Base-by-base conservation (phyloP, 53 echinoderm and acorn worm genomes). In the Arbacia lixula region DNA sequence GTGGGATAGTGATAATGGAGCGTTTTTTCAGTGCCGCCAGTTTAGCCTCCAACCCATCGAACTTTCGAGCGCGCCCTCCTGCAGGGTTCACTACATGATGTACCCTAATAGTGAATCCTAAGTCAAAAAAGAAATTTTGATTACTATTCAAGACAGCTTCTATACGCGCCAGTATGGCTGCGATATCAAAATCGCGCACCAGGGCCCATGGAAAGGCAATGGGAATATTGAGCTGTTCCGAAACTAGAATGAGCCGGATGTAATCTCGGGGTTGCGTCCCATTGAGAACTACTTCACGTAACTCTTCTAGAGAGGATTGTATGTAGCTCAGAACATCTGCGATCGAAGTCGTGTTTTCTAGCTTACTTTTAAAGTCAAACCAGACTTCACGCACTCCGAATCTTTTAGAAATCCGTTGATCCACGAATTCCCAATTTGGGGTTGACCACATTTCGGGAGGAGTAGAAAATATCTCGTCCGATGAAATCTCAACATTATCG, bases 381-480 rank as follows among this genome's bases (percentile, higher is more conserved):
- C 74, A 73, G 0, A 53, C 53, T 31, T 73, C 74, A 16, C 74
- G 33, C 1, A 73, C 74, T 3, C 74, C 74, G 21, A 73, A 73
- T 16, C 74, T 8, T 50, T 53, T 50, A 21, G 51, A 51, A 4
- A 73, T 73, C 3, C 53, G 3, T 53, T 50, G 53, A 12, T 53
- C 53, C 52, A 73, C n/a, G 12, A 32, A 73, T 73, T 73, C 33
- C 74, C 64, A 64, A 4, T 64, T 4, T 19, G 64, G 64, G 36
- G 64, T 34, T 2, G 64, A 64, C n/a, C n/a, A n/a, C n/a, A n/a
- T n/a, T 64, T 64, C 64, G 4, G 64, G 64, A 4, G 36, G 64
- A 1, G 34, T 64, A 35, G 64, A 5, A 64, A 64, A 64, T 3
- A 3, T 3, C 36, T 64, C 64, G 16, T 17, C 64, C 10, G 32